Base-by-base conservation (phyloP, 2,113 vertebrate genomes). In the Dromiciops gliroides region DNA sequence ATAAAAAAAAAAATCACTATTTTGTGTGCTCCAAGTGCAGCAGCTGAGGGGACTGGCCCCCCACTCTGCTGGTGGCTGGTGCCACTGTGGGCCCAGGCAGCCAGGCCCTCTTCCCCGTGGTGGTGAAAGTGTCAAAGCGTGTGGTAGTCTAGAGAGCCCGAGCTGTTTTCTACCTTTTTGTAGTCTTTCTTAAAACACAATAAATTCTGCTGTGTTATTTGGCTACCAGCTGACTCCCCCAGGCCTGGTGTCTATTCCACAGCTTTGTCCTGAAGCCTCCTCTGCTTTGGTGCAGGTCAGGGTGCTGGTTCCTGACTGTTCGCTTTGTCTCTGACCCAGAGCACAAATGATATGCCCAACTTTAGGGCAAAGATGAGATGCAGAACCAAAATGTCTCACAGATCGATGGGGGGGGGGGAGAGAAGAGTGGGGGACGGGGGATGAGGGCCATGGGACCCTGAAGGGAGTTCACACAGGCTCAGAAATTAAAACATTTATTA, bases 131-230 rank as follows among this genome's bases (percentile, higher is more conserved):
- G 97, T 97, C 95, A 94, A 93, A 93, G 19, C 90, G 94, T 97
- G 97, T 97, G 97, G 95, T 98, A 98, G 98, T 98, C 94, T 98
- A 97, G 97, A 97, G 97, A 97, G 98, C 94, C 94, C 19, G 95
- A 97, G 98, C 98, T 97, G 98, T 98, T 98, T 98, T 98, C 98
- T 98, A 98, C 97, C 98, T 98, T 98, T 98, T 98, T 98, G 98
- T 98, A 98, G 98, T 98, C 97, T 98, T 98, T 98, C 98, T 98
- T 98, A 98, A 98, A 98, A 98, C 97, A 98, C 96, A 98, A 98
- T 98, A 98, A 98, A 98, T 97, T 97, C 97, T 93, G 96, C 98
- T 96, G 98, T 98, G 98, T 95, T 98, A 96, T 97, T 97, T 98
- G 97, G 88, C 94, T 97, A 56, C 90, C 91, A 83, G 95, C 95